Percentiles rank a stretch among this genome's conserved stretches.
Conservation (phyloP, 1,140 invertebrate genomes). For the Zaprionus nigranus region DNA sequence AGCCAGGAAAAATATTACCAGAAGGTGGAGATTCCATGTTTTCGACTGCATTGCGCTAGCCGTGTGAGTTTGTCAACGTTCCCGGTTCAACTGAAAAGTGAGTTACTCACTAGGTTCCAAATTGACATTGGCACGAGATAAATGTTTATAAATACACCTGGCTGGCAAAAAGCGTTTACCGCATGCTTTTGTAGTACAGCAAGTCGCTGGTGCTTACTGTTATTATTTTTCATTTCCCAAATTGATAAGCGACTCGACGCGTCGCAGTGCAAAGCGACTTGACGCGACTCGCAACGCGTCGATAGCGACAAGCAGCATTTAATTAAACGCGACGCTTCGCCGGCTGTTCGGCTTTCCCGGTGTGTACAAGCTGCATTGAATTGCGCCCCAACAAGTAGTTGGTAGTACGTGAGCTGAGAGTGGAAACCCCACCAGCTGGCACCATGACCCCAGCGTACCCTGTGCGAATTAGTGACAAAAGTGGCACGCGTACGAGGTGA, state of each 20-base stretch:
- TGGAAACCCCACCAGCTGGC: background rate
- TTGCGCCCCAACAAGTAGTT: background rate
- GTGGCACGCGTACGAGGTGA: background rate
- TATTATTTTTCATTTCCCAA: slow-evolving; percentile 22
- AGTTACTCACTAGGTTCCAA: slow-evolving; percentile 29
- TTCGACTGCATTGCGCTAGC: slow-evolving; percentile 30
- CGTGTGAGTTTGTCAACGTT: slow-evolving; percentile 48
- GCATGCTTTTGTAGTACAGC: background rate
- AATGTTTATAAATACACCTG: slow-evolving; percentile 48
- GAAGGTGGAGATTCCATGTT: slow-evolving; percentile 23
- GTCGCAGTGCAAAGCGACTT: background rate
- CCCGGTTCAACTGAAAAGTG: slow-evolving; percentile 46
- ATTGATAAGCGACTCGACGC: slow-evolving; percentile 29
- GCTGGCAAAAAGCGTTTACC: slow-evolving; percentile 16
- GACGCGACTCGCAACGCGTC: background rate
- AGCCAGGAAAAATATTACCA: background rate
- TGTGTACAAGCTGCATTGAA: background rate
- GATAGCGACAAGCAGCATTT: slow-evolving; percentile 28
- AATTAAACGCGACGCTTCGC: slow-evolving; percentile 21
- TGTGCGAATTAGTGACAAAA: background rate
- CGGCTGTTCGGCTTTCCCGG: background rate
- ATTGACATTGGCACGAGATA: slow-evolving; percentile 60
- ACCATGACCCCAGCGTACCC: background rate
- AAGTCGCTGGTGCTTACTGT: slow-evolving; percentile 22
- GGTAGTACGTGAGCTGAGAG: background rate